Evolutionary conservation across 37 sponge, comb jelly and placozoan species (phyloP).

Genomic region (Crambe crambe): DNA sequence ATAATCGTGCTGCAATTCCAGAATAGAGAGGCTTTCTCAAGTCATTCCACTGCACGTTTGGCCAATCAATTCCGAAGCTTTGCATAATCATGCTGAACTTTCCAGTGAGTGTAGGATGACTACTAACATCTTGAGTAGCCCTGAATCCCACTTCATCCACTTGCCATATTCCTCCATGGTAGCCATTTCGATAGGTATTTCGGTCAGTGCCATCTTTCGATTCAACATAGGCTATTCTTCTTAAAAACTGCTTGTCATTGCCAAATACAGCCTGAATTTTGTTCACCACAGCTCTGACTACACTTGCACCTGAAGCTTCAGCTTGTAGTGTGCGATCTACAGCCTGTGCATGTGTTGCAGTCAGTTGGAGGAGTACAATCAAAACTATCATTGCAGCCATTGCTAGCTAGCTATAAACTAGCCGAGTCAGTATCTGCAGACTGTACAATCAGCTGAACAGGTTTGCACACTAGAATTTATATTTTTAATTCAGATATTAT

Average conservation of each 20-base stretch:
- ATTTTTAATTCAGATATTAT: too few relatives aligned
- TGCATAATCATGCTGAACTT: conserved; percentile 16
- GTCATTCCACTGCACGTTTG: conserved; percentile 28
- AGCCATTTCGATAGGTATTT: conserved; percentile 32
- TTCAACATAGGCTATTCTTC: conserved; percentile 33
- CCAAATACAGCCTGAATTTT: conserved; percentile 14
- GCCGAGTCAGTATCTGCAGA: too few relatives aligned
- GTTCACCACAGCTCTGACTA: background rate
- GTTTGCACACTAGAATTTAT: too few relatives aligned
- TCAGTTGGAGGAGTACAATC: background rate
- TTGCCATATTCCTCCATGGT: conserved; percentile 67
- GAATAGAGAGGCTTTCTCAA: conserved; percentile 48
- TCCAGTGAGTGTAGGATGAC: conserved; percentile 5
- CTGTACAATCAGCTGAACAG: too few relatives aligned
- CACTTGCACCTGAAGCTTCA: background rate
- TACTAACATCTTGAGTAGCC: conserved; percentile 13
- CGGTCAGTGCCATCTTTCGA: conserved; percentile 36
- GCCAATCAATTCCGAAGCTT: conserved; percentile 37
- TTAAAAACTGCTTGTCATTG: conserved; percentile 19
- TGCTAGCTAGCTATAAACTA: background rate
- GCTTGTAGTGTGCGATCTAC: background rate
- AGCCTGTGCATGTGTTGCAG: background rate
- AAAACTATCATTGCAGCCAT: background rate
- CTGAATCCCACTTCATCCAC: conserved; percentile 24
- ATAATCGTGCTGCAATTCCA: conserved; percentile 48